These are phyloP conservation scores for Agriotes lineatus DNA, from an alignment of 2,888 invertebrate species.

Conservation along the genomic window DNA sequence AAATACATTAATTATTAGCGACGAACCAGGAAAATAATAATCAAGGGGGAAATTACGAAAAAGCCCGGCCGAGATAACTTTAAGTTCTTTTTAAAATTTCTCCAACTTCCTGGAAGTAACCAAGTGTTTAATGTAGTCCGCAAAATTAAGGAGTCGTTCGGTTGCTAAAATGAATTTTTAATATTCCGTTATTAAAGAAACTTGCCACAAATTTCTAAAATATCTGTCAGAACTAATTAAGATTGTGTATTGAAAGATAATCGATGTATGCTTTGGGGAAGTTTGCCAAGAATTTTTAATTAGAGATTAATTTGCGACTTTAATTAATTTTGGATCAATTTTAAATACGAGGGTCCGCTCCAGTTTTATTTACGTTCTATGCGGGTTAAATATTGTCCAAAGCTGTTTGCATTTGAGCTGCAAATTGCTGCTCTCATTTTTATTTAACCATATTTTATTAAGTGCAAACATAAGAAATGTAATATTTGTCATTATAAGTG, in stretches of 20 bases:
- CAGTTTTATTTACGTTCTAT: conserved; percentile 20
- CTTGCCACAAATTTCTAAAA: conserved; percentile 27
- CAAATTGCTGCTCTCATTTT: too few relatives aligned
- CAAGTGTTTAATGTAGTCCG: conserved; percentile 14
- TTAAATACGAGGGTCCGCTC: conserved; percentile 10
- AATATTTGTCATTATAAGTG: too few relatives aligned
- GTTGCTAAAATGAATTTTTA: conserved; percentile 19
- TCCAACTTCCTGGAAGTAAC: conserved; percentile 4
- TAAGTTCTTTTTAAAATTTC: conserved; percentile 19
- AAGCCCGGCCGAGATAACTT: conserved; percentile 5
- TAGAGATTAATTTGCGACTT: conserved; percentile 41
- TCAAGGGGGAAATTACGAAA: neutral
- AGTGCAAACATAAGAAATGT: too few relatives aligned
- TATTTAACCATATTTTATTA: too few relatives aligned
- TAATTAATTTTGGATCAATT: conserved; percentile 36
- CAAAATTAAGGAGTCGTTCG: conserved; percentile 20
- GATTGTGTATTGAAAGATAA: conserved; percentile 42
- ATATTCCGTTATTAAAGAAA: conserved; percentile 20
- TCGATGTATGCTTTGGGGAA: conserved; percentile 30
- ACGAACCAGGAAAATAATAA: neutral
- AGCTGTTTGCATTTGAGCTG: too few relatives aligned
- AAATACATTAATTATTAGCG: neutral
- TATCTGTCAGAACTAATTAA: conserved; percentile 40
- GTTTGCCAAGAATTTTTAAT: conserved; percentile 44
- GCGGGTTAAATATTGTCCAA: conserved; percentile 21